Base-by-base conservation (phyloP, 2,888 invertebrate species). In the Drosophila imparisetae region DNA sequence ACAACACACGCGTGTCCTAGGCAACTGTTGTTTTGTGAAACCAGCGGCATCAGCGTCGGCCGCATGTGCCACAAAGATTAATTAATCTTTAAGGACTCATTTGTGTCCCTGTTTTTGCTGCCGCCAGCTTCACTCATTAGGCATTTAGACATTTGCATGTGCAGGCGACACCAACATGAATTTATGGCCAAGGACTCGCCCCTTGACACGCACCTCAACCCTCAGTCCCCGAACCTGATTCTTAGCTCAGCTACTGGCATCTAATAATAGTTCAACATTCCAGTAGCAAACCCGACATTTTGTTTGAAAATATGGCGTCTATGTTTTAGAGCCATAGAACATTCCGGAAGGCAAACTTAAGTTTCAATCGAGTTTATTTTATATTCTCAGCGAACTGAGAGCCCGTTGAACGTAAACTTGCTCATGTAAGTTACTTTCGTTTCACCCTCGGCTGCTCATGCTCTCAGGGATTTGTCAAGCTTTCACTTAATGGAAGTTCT, bases 81-180 rank as follows among this genome's bases (percentile, higher is more conserved):
- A 91, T 91, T 91, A 91, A 92, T 92, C 91, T 92, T 91, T 86
- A 92, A 91, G 92, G 91, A 91, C 92, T 89, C 85, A 81, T 89
- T 89, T 76, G 82, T 60, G 69, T 68, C 63, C 80, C 80, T 80
- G 80, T 54, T 72, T 75, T 71, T 52, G 52, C 38, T 29, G 38
- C 38, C 42, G 63, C 75, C 75, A 77, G 81, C 73, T 81, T 72
- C 74, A 70, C 83, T 88, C 83, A 83, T 88, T 88, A 81, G 85
- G 79, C 79, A 78, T 76, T 80, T 83, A 73, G 87, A 85, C 85
- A 83, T 90, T 89, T 91, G 89, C 91, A 91, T 91, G 88, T 91
- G 87, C 86, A 78, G 85, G 59, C 87, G 69, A 78, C 62, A 72
- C 79, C 70, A 66, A 86, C 79, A 90, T 84, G 66, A 90, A 90